These are phyloP conservation scores for Nyctibius grandis DNA, from an alignment of 2,797 vertebrate species.

Conservation along the genomic window DNA sequence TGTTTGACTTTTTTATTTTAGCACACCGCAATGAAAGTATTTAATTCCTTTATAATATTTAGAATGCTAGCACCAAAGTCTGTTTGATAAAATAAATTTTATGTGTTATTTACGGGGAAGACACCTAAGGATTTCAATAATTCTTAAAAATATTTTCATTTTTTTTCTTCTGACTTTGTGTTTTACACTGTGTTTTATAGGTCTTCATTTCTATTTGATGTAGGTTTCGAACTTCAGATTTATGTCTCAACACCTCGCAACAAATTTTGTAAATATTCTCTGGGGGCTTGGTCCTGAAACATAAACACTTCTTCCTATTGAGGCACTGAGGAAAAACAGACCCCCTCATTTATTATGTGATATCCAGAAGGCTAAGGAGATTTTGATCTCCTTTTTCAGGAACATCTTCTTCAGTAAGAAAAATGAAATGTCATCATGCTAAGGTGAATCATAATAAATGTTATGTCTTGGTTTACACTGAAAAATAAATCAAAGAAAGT, in stretches of 20 bases:
- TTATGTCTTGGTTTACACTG: slow-evolving; percentile 83
- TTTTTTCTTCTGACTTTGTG: slow-evolving; percentile 73
- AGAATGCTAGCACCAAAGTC: slow-evolving; percentile 18
- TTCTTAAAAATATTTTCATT: slow-evolving; percentile 72
- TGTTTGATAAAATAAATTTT: slow-evolving; percentile 70
- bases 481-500: slow-evolving; percentile 82
- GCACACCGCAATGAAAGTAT: slow-evolving; percentile 12
- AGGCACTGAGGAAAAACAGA: slow-evolving; percentile 79
- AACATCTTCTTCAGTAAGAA: slow-evolving; percentile 82
- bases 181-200: slow-evolving; percentile 67
- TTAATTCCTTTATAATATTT: slow-evolving; percentile 38
- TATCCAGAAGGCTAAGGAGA: slow-evolving; percentile 76
- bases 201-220: slow-evolving; percentile 74
- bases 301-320: slow-evolving; percentile 81
- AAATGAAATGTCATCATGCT: slow-evolving; percentile 87
- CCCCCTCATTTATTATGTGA: slow-evolving; percentile 76
- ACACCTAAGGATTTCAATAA: slow-evolving; percentile 75
- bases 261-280: slow-evolving; percentile 83
- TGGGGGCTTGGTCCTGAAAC: slow-evolving; percentile 74
- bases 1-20: neutral
- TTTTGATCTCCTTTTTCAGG: slow-evolving; percentile 78
- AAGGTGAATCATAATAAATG: slow-evolving; percentile 92
- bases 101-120: slow-evolving; percentile 68
- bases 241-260: slow-evolving; percentile 80
- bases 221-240: slow-evolving; percentile 75